A percentile compares a stretch with the other conserved stretches of the same genome.
These are phyloP conservation scores for Dicrurus megarhynchus DNA, from an alignment of 2,113 vertebrate species.

Conservation along the genomic window DNA sequence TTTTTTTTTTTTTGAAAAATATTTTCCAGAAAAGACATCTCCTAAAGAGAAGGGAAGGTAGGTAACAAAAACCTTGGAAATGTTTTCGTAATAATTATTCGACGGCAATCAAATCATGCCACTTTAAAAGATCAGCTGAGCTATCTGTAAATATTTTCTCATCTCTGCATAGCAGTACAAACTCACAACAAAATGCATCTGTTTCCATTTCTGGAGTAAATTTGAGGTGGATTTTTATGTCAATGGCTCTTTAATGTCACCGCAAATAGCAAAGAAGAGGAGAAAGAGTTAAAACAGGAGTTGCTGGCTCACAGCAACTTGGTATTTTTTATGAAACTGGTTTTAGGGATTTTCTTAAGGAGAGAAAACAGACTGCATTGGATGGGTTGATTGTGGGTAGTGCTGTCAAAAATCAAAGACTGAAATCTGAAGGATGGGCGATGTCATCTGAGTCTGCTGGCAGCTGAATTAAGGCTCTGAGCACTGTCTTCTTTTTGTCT, in stretches of 20 bases:
- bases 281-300: neutral
- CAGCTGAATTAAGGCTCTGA: neutral
- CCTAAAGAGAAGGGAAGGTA: constrained; percentile 10
- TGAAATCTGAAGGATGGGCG: neutral
- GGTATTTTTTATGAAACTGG: neutral
- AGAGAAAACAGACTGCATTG: neutral
- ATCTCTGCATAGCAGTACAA: neutral
- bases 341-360: neutral
- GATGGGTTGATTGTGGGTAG: neutral
- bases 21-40: constrained; percentile 49
- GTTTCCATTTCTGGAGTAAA: neutral
- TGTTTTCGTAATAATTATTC: constrained; percentile 40
- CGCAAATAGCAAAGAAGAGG: neutral
- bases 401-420: neutral
- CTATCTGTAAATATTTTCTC: constrained; percentile 53
- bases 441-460: neutral
- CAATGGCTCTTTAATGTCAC: neutral
- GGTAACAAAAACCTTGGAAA: constrained; percentile 25
- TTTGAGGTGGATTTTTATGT: neutral
- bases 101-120: neutral
- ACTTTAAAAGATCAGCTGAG: constrained; percentile 53
- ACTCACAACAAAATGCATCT: constrained; percentile 18
- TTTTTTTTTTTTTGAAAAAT: neutral
- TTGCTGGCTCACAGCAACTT: neutral
- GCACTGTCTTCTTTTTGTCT: neutral